Percentiles rank a stretch among this genome's conserved stretches.
Conservation (phyloP, 2,113 vertebrate species). For the Psettodes erumei region DNA sequence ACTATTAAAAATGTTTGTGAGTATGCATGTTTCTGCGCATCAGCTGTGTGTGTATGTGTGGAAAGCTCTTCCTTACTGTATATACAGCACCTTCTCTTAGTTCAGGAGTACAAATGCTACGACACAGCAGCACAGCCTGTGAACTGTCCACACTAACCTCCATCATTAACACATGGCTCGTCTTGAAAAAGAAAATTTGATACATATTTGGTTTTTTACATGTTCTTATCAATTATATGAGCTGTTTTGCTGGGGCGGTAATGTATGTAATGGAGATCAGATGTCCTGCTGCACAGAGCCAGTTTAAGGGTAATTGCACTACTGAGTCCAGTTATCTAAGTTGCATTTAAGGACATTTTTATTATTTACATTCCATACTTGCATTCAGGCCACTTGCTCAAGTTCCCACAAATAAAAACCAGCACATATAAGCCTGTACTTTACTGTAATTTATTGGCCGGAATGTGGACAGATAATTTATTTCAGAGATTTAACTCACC, state of each 20-base stretch:
- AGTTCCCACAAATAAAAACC: not conserved
- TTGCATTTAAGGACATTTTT: not conserved
- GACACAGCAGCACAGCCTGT: conserved; percentile 46
- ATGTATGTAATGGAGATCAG: conserved; percentile 48
- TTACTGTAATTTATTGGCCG: not conserved
- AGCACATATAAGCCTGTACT: not conserved
- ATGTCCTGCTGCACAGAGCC: conserved; percentile 21
- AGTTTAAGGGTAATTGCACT: conserved; percentile 3
- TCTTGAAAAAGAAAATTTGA: conserved; percentile 48
- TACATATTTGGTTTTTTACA: conserved; percentile 57
- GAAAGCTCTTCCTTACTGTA: no score
- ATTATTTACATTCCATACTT: conserved; percentile 5
- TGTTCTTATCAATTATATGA: conserved; percentile 49
- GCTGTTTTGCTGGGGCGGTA: conserved; percentile 50
- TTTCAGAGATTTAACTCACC: not conserved
- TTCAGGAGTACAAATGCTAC: conserved; percentile 37
- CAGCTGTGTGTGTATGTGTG: not conserved
- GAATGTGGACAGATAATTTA: not conserved
- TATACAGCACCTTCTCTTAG: not conserved
- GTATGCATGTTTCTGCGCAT: conserved; percentile 13
- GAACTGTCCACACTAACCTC: conserved; percentile 37
- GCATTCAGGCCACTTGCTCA: not conserved
- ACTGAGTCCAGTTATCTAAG: conserved; percentile 29
- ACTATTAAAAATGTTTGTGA: conserved; percentile 62
- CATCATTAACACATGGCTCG: conserved; percentile 52